Base-by-base conservation (phyloP, 2,113 vertebrate genomes). In the Oncorhynchus gorbuscha region DNA sequence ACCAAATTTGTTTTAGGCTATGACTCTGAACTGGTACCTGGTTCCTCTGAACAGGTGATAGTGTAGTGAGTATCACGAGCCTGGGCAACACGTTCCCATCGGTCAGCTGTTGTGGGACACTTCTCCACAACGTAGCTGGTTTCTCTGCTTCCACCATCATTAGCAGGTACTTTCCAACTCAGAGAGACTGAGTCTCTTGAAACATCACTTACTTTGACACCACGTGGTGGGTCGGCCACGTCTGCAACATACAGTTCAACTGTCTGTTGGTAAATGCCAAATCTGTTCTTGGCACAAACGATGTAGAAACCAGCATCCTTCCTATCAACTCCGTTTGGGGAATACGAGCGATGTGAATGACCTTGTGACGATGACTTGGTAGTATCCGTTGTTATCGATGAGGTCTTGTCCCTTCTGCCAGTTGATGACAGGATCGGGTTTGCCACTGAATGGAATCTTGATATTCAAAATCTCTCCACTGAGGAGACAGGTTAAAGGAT, bases 371-470 rank as follows among this genome's bases (percentile, higher is more conserved):
- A 99, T 99, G 65, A 99, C 98, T 94, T 99, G 98, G 88, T 99
- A 99, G 81, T 99, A 95, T 72, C 98, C 97, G 77, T 99, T 97
- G 80, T 95, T 99, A 86, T 99, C 97, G 0, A 99, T 97, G 35
- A 99, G 96, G 89, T 99, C 97, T 93, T 99, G 97, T 89, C 98
- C 98, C 86, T 99, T 99, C 89, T 99, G 98, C 98, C 98, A 99
- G 78, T 97, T 99, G 84, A 99, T 99, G 79, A 99, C 97, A 0
- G 98, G 98, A 24, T 24, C 24, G 1, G 24, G 97, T 91, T 97
- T 99, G 77, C 98, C 98, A 59, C 94, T 93, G 90, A 99, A 99
- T 30, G 98, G 98, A 87, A 99, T 98, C 91, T 99, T 99, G 88
- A 99, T 99, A 90, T 97, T 99, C 73, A 99, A 86, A 69, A 97